Evolutionary conservation across 2,113 vertebrate species (phyloP).

Genomic region (Macrotis lagotis): DNA sequence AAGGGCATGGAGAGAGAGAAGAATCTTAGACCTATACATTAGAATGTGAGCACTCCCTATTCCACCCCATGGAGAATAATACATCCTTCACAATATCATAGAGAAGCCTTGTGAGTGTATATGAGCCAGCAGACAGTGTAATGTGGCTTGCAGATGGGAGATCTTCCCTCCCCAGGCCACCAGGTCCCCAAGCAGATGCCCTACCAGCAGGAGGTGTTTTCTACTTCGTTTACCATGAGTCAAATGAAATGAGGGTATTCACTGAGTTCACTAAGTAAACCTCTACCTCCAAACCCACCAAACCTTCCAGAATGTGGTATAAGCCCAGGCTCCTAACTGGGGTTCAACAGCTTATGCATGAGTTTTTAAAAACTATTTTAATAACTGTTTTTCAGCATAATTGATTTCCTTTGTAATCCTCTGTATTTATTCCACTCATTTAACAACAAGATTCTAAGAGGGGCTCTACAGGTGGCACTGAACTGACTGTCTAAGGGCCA

Average conservation of each 20-base stretch:
- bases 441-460: neutral
- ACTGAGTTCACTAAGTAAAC: neutral
- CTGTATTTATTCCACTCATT: neutral
- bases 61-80: neutral
- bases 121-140: neutral
- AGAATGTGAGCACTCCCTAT: neutral
- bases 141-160: neutral
- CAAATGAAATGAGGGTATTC: neutral
- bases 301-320: neutral
- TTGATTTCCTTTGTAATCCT: neutral
- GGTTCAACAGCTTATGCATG: neutral
- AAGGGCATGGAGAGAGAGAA: rapidly evolving
- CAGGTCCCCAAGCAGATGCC: neutral
- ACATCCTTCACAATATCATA: neutral
- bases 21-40: neutral
- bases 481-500: neutral
- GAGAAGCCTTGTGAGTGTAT: neutral
- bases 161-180: neutral
- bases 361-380: neutral
- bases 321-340: neutral
- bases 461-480: neutral
- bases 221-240: neutral
- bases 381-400: neutral
- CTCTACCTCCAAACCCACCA: neutral
- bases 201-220: neutral